Evolutionary conservation across 1,140 invertebrate genomes (phyloP).

Genomic region (Listronotus oregonensis): DNA sequence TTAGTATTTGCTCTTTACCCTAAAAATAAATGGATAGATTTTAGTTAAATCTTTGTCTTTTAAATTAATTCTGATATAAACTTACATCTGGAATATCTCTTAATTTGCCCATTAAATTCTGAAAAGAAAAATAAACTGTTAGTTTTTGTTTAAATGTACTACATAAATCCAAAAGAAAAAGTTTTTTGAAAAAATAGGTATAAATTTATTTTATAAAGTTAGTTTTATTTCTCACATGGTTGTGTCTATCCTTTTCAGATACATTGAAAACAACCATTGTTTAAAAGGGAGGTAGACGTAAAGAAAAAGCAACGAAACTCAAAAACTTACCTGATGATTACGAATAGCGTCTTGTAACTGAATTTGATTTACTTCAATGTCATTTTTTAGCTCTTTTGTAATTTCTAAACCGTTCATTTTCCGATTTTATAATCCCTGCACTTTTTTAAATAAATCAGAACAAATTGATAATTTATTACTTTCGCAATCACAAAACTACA

Average conservation of each 20-base stretch:
- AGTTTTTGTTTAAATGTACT: not conserved
- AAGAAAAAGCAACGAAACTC: constrained; percentile 37
- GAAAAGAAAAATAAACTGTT: constrained; percentile 48
- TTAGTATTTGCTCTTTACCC: constrained; percentile 53
- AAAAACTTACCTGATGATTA: constrained; percentile 67
- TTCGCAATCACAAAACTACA: constrained; percentile 24
- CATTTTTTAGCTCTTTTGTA: constrained; percentile 66
- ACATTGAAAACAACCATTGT: too few relatives aligned
- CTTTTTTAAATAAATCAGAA: not conserved
- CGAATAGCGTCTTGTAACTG: constrained; percentile 70
- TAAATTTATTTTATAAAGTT: constrained; percentile 20
- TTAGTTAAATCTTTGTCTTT: constrained; percentile 6
- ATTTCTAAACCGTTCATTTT: constrained; percentile 63
- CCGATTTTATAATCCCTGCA: not conserved
- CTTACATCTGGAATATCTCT: constrained; percentile 66
- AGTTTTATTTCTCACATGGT: not conserved
- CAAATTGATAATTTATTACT: constrained; percentile 20
- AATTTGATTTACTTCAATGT: constrained; percentile 66
- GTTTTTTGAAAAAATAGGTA: constrained; percentile 5
- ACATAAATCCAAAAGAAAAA: not conserved
- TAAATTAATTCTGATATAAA: constrained; percentile 34
- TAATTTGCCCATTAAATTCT: constrained; percentile 64
- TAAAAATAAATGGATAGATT: constrained; percentile 20
- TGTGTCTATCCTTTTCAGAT: constrained; percentile 7
- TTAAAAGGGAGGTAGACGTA: constrained; percentile 26